Evolutionary conservation across 30 jellyfish, hydroid and myxozoan genomes (phyloP), one percentile per base, ranked within the genome.

Genomic region (Aurelia sp.): DNA sequence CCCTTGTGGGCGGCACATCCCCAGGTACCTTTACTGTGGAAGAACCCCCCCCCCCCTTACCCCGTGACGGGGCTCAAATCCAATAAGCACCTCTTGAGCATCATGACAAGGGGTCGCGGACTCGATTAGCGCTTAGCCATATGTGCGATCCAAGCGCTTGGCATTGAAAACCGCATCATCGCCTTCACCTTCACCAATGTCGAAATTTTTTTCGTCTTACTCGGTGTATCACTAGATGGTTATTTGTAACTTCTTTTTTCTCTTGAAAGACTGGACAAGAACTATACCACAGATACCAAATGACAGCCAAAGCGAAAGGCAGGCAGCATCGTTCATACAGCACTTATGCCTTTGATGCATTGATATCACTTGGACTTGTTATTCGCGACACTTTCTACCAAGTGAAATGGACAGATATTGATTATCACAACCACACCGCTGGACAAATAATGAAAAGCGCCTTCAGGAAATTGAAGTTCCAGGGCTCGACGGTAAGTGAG

Each of bases 311-410:
- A 20, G 22, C 18, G 21, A 33, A 53, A n/a, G 37, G 30, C 31
- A 31, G 87, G 61, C 6, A 11, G 13, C 40, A 58, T 37, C 76
- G 78, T 4, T 30, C 87, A 9, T 76, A 76, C 44, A 44, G 87
- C 48, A 40, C 66, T 17, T 76, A 76, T 60, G 87, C 87, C 4
- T 76, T 76, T 44, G 87, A 76, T 60, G 77, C 87, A 3, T 6
- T 76, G 15, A 63, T 76, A 6, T 33, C 87, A 6, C 73, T 76
- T 16, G 87, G 77, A 11, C 77, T 76, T 8, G 87, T 76, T 3
- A 76, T 76, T 13, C 59, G 77, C 20, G 74, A 76, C 18, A 76
- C 87, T 4, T 59, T 61, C 33, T 23, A 59, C 31, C 4, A 15
- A 33, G 74, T 76, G 6, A 48, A 60, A 66, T 76, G 87, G 87